A percentile compares a stretch with the other conserved stretches of the same genome.
Evolutionary conservation across 64 coral and sea anemone species (phyloP).

Genomic region (Porites australiensis): DNA sequence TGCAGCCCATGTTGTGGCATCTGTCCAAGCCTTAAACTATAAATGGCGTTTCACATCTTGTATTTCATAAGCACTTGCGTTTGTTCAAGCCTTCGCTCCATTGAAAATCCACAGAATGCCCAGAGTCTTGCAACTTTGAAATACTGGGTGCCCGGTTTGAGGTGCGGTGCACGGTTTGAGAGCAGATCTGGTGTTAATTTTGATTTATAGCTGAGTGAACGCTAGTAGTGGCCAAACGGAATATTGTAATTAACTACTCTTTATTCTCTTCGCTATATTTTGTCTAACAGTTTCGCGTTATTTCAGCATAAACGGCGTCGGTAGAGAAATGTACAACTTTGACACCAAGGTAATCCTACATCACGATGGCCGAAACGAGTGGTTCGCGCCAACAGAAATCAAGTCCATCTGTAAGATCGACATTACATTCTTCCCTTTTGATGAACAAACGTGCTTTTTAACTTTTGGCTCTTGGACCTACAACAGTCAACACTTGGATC

Average conservation of each 20-base stretch:
- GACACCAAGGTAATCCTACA: slow-evolving; percentile 60
- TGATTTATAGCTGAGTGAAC: background rate
- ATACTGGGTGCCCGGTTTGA: too few relatives aligned
- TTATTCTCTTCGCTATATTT: background rate
- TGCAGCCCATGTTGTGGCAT: too few relatives aligned
- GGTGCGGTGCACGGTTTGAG: too few relatives aligned
- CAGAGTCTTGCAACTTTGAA: too few relatives aligned
- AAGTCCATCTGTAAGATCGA: slow-evolving; percentile 80
- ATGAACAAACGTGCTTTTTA: slow-evolving; percentile 56
- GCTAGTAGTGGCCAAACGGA: too few relatives aligned
- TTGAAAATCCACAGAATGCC: too few relatives aligned
- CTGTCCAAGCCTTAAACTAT: too few relatives aligned
- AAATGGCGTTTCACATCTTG: too few relatives aligned
- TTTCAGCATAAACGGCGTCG: slow-evolving; percentile 55
- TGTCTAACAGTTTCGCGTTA: background rate
- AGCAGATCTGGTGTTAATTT: background rate
- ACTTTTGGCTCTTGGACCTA: slow-evolving; percentile 78
- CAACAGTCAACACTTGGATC: slow-evolving; percentile 63
- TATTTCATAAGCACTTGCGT: too few relatives aligned
- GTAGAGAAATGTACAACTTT: slow-evolving; percentile 63
- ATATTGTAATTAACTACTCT: background rate
- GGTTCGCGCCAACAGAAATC: slow-evolving; percentile 69
- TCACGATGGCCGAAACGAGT: slow-evolving; percentile 56
- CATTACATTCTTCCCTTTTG: slow-evolving; percentile 81
- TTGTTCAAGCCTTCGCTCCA: too few relatives aligned